Percentiles rank a stretch among this genome's conserved stretches.
Evolutionary conservation across 1,140 invertebrate species (phyloP).

Genomic region (Neuroterus valhalla): DNA sequence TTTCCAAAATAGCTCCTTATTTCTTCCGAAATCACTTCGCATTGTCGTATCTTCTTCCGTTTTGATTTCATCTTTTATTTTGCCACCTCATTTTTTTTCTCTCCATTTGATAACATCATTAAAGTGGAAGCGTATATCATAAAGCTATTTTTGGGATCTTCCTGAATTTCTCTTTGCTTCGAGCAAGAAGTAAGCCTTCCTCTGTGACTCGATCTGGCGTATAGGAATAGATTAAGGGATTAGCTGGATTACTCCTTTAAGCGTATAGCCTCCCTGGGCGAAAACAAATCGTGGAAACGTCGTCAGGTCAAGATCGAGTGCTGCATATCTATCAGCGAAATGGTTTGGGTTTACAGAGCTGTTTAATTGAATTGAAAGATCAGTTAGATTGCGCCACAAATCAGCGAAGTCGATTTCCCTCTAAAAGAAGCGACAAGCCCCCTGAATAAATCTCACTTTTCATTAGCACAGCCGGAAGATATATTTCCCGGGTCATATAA

Average conservation of each 20-base stretch:
- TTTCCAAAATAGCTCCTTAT: too few species aligned
- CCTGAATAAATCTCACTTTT: slow-evolving; percentile 22
- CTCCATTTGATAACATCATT: too few species aligned
- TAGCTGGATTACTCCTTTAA: background rate
- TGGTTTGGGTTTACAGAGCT: slow-evolving; percentile 7
- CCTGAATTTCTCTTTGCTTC: background rate
- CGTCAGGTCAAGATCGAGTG: slow-evolving; percentile 9
- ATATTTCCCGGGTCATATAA: background rate
- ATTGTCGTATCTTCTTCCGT: too few species aligned
- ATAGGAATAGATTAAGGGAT: slow-evolving; percentile 2
- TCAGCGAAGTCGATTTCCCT: slow-evolving; percentile 19
- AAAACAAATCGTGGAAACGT: slow-evolving; percentile 23
- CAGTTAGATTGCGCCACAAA: slow-evolving; percentile 18
- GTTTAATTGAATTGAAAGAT: slow-evolving; percentile 28
- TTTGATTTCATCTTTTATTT: too few species aligned
- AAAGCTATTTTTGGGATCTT: background rate
- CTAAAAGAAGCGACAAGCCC: slow-evolving; percentile 19
- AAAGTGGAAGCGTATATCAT: too few species aligned
- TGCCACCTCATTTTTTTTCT: too few species aligned
- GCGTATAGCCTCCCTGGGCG: background rate
- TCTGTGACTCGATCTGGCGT: background rate
- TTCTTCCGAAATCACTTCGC: too few species aligned
- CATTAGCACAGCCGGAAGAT: slow-evolving; percentile 7
- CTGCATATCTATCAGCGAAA: slow-evolving; percentile 7
- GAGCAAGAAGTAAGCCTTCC: background rate